A percentile compares a stretch with the other conserved stretches of the same genome.
phyloP scores from a whole-genome alignment of 53 echinoderm and acorn worm genomes.

The Holothuria scabra region DNA sequence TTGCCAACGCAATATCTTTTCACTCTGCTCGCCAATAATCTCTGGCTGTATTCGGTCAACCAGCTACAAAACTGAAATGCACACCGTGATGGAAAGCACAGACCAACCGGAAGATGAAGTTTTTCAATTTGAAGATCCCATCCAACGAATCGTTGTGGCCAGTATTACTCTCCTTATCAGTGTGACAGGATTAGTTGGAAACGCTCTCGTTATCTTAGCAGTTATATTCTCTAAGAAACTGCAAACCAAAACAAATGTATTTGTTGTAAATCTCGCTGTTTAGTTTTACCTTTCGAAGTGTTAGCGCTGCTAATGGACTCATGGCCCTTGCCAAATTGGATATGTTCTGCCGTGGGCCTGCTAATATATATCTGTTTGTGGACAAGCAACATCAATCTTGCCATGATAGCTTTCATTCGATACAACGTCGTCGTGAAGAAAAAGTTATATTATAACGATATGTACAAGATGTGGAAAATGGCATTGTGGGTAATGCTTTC shows the following conservation, averaged over 20 bases:
- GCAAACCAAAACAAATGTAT: constrained; percentile 82
- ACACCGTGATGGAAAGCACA: too few species aligned
- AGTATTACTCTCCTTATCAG: constrained; percentile 56
- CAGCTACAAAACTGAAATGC: too few species aligned
- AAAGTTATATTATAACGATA: constrained; percentile 24
- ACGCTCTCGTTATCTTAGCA: constrained; percentile 72
- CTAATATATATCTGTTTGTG: constrained; percentile 5
- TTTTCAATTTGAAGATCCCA: constrained; percentile 31
- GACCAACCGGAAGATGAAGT: too few species aligned
- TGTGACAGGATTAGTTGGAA: constrained; percentile 67
- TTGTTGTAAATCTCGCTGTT: constrained; percentile 83
- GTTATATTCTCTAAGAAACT: constrained; percentile 73
- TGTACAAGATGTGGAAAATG: constrained; percentile 50
- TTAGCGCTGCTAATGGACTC: constrained; percentile 62
- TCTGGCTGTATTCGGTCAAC: too few species aligned
- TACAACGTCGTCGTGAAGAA: constrained; percentile 48
- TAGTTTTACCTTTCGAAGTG: constrained; percentile 61
- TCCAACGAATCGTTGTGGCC: constrained; percentile 64
- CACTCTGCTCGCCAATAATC: too few species aligned
- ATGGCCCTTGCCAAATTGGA: constrained; percentile 50
- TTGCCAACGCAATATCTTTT: too few species aligned
- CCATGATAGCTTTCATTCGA: constrained; percentile 59
- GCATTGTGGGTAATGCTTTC: constrained; percentile 38
- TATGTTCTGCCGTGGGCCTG: constrained; percentile 25
- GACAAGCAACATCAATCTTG: constrained; percentile 16